A percentile compares a stretch with the other conserved stretches of the same genome.
phyloP scores from a whole-genome alignment of 2,113 vertebrate species.

The Alethe castanea region DNA sequence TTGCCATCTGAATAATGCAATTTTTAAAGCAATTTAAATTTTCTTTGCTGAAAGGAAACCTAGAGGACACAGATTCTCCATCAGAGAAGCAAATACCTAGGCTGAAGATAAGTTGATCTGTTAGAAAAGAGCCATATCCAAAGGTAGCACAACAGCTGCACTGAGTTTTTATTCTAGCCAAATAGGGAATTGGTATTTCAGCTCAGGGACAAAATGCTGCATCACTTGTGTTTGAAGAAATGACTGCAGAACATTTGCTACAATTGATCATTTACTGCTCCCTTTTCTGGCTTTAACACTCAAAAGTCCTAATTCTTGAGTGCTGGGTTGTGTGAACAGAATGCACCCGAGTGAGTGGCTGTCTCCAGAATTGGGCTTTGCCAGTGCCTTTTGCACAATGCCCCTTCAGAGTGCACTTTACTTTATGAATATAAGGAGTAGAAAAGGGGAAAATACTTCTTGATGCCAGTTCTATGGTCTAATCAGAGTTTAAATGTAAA shows the following conservation, averaged over 20 bases:
- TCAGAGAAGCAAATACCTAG: not conserved
- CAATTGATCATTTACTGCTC: slow-evolving; percentile 24
- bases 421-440: not conserved
- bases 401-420: not conserved
- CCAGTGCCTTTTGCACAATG: not conserved
- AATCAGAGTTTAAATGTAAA: slow-evolving; percentile 22
- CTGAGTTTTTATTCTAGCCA: not conserved
- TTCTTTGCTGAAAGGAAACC: not conserved
- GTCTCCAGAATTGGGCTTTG: not conserved
- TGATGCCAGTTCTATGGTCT: not conserved
- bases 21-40: not conserved
- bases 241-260: slow-evolving; percentile 32
- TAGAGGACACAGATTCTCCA: not conserved
- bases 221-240: slow-evolving; percentile 43
- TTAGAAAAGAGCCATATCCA: not conserved
- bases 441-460: not conserved
- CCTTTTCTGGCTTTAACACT: not conserved
- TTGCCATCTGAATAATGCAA: not conserved
- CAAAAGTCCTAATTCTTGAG: not conserved
- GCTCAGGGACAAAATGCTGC: slow-evolving; percentile 24
- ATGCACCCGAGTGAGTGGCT: not conserved
- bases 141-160: slow-evolving; percentile 30
- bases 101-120: slow-evolving; percentile 8
- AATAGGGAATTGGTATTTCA: slow-evolving; percentile 37
- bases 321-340: not conserved